These are phyloP conservation scores for Colius striatus DNA, from an alignment of 2,113 vertebrate genomes.

Conservation along the genomic window DNA sequence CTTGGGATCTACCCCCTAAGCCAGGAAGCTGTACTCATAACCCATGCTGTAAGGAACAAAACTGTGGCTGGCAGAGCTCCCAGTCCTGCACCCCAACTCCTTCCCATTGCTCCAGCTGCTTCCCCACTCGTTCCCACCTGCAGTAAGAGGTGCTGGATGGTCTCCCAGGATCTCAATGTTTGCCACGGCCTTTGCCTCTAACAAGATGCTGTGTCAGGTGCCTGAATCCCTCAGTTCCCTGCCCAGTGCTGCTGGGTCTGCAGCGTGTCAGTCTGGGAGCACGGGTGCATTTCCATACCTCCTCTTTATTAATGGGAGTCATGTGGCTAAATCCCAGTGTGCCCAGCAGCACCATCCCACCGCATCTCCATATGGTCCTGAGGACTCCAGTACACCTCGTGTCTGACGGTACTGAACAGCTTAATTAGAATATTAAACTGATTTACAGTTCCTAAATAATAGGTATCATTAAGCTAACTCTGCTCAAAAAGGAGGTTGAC, in stretches of 20 bases:
- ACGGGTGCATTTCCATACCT: accelerated
- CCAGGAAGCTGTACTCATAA: background rate
- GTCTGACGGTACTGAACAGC: background rate
- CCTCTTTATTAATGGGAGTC: background rate
- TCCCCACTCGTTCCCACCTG: background rate
- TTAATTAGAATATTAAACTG: constrained; percentile 26
- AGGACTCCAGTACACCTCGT: background rate
- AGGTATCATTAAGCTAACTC: constrained; percentile 35
- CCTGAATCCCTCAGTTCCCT: no score
- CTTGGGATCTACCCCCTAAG: background rate
- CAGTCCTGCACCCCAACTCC: accelerated
- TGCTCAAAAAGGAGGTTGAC: constrained; percentile 7
- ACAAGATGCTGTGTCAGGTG: no score
- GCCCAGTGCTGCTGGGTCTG: background rate
- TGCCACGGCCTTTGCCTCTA: accelerated
- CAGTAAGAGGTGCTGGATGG: background rate
- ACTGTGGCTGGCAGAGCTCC: background rate
- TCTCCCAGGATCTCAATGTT: background rate
- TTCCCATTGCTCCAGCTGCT: background rate
- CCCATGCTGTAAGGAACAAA: background rate
- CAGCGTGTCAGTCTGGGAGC: background rate
- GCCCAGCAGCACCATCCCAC: background rate
- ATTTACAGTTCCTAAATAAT: constrained; percentile 22
- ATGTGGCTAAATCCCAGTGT: background rate
- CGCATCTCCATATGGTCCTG: background rate